These are phyloP conservation scores for Tiphia femorata DNA, from an alignment of 2,888 invertebrate genomes.

Conservation along the genomic window DNA sequence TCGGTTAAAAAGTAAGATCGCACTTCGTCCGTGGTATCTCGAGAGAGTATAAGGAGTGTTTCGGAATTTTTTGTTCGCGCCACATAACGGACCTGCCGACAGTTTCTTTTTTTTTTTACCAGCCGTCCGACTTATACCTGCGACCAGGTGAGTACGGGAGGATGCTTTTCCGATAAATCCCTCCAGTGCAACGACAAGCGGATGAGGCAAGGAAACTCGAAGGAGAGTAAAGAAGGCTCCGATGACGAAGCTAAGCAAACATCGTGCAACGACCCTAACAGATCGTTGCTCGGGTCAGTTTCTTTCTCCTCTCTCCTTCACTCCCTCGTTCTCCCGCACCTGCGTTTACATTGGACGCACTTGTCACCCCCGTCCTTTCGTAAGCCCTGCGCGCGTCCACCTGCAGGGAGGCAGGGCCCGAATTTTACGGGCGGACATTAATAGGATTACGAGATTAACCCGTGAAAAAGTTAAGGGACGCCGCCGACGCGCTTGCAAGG, in stretches of 20 bases:
- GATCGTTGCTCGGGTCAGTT: conserved; percentile 37
- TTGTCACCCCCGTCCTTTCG: conserved; percentile 25
- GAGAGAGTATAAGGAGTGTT: too few relatives aligned
- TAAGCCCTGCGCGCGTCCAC: conserved; percentile 15
- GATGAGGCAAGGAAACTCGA: conserved; percentile 21
- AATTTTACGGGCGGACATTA: conserved; percentile 49
- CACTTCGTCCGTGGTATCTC: too few relatives aligned
- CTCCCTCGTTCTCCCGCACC: conserved; percentile 44
- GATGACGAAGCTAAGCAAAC: conserved; percentile 42
- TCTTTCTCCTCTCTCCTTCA: too few relatives aligned
- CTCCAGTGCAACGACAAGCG: conserved; percentile 13
- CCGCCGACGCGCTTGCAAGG: background rate
- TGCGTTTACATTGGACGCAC: conserved; percentile 54
- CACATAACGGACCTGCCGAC: too few relatives aligned
- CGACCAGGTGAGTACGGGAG: too few relatives aligned
- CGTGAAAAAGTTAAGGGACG: conserved; percentile 41
- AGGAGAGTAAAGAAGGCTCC: conserved; percentile 21
- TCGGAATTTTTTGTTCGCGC: too few relatives aligned
- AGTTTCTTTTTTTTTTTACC: too few relatives aligned
- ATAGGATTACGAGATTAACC: conserved; percentile 54
- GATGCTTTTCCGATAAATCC: too few relatives aligned
- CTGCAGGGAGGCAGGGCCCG: conserved; percentile 9
- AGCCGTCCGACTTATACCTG: too few relatives aligned
- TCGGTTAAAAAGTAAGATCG: too few relatives aligned
- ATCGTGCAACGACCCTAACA: conserved; percentile 24